Percentiles rank a stretch among this genome's conserved stretches.
Conservation (phyloP, 2,113 vertebrate species). For the Oncorhynchus gorbuscha region DNA sequence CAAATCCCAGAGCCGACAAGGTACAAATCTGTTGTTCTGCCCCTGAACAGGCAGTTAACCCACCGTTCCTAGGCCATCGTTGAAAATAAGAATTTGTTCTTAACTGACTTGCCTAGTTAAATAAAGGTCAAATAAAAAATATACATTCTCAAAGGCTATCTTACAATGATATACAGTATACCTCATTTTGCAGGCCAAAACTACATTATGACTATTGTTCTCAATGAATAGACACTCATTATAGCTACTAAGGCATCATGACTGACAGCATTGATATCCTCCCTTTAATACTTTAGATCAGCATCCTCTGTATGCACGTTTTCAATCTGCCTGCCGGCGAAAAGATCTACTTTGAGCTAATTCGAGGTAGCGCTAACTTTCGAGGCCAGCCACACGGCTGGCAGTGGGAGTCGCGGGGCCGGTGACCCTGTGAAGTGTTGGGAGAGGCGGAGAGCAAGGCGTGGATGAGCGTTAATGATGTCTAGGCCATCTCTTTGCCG, state of each 20-base stretch:
- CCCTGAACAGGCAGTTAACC: too few species aligned
- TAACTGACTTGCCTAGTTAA: too few species aligned
- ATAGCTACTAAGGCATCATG: conserved; percentile 34
- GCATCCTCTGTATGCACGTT: background rate
- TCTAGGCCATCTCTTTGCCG: background rate
- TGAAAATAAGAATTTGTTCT: too few species aligned
- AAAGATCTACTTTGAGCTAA: conserved; percentile 15
- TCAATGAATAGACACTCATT: conserved; percentile 43
- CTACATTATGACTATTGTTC: conserved; percentile 37
- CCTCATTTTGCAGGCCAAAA: conserved; percentile 42
- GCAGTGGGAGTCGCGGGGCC: conserved; percentile 44
- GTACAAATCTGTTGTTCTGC: too few species aligned
- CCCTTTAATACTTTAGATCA: conserved; percentile 41
- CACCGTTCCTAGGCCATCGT: too few species aligned
- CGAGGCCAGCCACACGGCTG: conserved; percentile 49
- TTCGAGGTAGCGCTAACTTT: conserved; percentile 37
- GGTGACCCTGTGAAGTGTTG: conserved; percentile 53
- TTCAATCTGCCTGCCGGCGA: conserved; percentile 21
- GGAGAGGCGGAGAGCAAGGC: too few species aligned
- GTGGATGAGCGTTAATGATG: conserved; percentile 47
- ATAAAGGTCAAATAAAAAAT: too few species aligned
- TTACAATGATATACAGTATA: conserved; percentile 25
- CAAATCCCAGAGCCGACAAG: too few species aligned
- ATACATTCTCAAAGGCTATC: conserved; percentile 51
- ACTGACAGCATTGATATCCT: conserved; percentile 60